These are phyloP conservation scores for Aurelia aurita complex sp. Pacific DNA, from an alignment of 30 jellyfish, hydroid and myxozoan species.

Conservation along the genomic window DNA sequence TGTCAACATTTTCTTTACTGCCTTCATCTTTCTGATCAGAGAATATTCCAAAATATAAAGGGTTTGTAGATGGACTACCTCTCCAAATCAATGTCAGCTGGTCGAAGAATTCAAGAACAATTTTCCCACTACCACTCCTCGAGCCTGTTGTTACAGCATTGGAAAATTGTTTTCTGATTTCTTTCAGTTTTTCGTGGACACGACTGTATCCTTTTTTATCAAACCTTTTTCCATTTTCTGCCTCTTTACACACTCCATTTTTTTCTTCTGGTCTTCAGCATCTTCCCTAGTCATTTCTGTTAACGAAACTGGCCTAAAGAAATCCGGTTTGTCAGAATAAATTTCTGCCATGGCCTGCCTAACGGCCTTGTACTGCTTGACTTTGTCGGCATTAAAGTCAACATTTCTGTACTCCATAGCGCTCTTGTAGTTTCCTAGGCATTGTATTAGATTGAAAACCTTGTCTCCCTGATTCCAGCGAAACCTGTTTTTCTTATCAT, in stretches of 20 bases:
- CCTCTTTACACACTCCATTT: conserved; percentile 7
- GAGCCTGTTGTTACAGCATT: conserved; percentile 69
- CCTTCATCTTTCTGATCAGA: neutral
- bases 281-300: conserved; percentile 35
- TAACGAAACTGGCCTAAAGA: conserved; percentile 46
- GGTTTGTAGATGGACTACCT: conserved; percentile 32
- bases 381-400: conserved; percentile 10
- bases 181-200: conserved; percentile 70
- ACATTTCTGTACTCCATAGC: conserved; percentile 14
- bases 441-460: conserved; percentile 11
- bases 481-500: conserved; percentile 27
- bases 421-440: conserved; percentile 13
- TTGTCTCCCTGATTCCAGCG: neutral
- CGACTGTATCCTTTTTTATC: conserved; percentile 41
- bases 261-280: conserved; percentile 25
- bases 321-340: conserved; percentile 47
- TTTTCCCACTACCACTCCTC: conserved; percentile 45
- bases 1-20: neutral
- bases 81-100: conserved; percentile 38
- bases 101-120: conserved; percentile 34
- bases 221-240: conserved; percentile 21
- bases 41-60: neutral
- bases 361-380: conserved; percentile 49
- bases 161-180: conserved; percentile 42
- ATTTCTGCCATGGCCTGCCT: conserved; percentile 49